A percentile compares a stretch with the other conserved stretches of the same genome.
These are phyloP conservation scores for Caenorhabditis imperialis DNA, from an alignment of 2,888 invertebrate genomes.

Conservation along the genomic window DNA sequence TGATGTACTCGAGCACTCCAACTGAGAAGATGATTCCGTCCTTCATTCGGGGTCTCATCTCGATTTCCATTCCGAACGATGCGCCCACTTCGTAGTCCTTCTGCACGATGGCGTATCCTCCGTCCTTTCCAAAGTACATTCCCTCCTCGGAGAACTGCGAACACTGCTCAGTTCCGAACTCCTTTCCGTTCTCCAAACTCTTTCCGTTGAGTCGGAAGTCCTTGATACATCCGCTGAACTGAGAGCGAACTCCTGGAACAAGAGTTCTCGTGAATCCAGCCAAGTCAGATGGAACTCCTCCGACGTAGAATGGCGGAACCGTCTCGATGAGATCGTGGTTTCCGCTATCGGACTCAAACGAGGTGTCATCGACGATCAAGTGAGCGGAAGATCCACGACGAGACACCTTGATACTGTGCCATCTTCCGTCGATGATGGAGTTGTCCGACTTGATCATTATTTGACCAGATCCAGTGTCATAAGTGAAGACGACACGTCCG, in stretches of 20 bases:
- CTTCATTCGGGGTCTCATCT: constrained; percentile 73
- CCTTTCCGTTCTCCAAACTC: constrained; percentile 64
- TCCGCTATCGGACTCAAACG: constrained; percentile 71
- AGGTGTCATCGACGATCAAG: constrained; percentile 78
- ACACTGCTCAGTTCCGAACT: constrained; percentile 75
- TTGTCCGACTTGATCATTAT: constrained; percentile 57
- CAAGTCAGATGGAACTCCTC: constrained; percentile 78
- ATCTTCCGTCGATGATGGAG: constrained; percentile 73
- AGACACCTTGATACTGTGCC: constrained; percentile 75
- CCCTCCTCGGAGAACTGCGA: constrained; percentile 78
- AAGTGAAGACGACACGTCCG: constrained; percentile 88
- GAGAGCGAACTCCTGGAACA: constrained; percentile 65
- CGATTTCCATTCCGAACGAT: constrained; percentile 73
- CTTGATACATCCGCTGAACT: constrained; percentile 79
- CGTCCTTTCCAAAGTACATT: constrained; percentile 79
- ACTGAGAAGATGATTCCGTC: constrained; percentile 75
- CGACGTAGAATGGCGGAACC: constrained; percentile 78
- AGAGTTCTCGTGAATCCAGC: constrained; percentile 55
- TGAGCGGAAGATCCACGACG: constrained; percentile 71
- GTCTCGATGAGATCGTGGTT: constrained; percentile 76
- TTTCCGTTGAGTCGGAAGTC: constrained; percentile 78
- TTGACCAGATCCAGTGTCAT: constrained; percentile 86
- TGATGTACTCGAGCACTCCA: constrained; percentile 84
- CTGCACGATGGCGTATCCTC: constrained; percentile 79
- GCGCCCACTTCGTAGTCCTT: constrained; percentile 64